Evolutionary conservation across 2,888 invertebrate genomes (phyloP).

Genomic region (Hololepta plana): DNA sequence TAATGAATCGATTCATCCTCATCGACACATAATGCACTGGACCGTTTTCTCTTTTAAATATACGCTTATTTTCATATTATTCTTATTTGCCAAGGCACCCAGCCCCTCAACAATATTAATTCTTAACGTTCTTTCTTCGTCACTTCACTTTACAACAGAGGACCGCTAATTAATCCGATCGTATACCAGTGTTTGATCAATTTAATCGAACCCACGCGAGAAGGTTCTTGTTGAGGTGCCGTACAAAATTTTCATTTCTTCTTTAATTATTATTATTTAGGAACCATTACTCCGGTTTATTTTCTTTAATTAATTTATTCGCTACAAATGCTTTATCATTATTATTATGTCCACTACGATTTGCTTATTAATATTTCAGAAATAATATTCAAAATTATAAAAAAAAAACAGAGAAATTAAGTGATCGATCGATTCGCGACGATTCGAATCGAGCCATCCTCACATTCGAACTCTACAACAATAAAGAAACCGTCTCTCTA

Average conservation of each 20-base stretch:
- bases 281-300: constrained; percentile 26
- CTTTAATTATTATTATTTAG: constrained; percentile 19
- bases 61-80: constrained; percentile 10
- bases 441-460: no score
- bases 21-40: constrained; percentile 4
- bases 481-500: no score
- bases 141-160: no score
- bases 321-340: constrained; percentile 7
- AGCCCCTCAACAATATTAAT: constrained; percentile 31
- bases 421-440: background rate
- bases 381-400: background rate
- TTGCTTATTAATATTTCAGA: background rate
- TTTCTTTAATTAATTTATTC: no score
- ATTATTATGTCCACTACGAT: background rate
- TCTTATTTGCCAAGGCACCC: constrained; percentile 28
- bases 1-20: background rate
- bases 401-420: background rate
- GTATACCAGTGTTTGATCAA: background rate
- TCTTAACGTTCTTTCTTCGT: no score
- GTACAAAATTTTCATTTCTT: no score
- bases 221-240: constrained; percentile 26
- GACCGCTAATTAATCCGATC: no score
- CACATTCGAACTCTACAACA: no score
- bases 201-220: constrained; percentile 8
- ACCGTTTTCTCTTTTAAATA: constrained; percentile 1